Percentiles rank a stretch among this genome's conserved stretches.
phyloP scores from a whole-genome alignment of 2,113 vertebrate species.

The Alosa alosa region DNA sequence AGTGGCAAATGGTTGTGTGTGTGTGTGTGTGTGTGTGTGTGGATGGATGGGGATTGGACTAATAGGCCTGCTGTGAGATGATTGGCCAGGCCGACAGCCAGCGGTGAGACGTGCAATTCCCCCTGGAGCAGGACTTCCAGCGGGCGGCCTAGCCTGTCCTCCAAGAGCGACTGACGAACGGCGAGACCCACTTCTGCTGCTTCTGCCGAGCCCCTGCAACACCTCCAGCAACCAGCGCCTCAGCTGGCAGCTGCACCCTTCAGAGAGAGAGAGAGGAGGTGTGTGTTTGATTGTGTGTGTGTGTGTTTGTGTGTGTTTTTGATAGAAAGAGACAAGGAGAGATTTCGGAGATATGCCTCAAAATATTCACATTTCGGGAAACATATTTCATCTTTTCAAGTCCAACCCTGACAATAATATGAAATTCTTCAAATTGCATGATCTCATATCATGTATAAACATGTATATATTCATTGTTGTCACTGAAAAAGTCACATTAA shows the following conservation, averaged over 20 bases:
- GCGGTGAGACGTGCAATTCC: slow-evolving; percentile 39
- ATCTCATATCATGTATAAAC: background rate
- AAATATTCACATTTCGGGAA: too few relatives aligned
- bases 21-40: slow-evolving; percentile 12
- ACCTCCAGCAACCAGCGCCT: slow-evolving; percentile 41
- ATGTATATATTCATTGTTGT: slow-evolving; percentile 45
- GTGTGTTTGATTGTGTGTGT: too few relatives aligned
- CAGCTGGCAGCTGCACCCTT: slow-evolving; percentile 34
- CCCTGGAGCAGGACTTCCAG: slow-evolving; percentile 40
- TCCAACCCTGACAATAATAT: background rate
- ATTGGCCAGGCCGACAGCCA: background rate
- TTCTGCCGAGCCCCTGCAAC: slow-evolving; percentile 43
- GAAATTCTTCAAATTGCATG: background rate
- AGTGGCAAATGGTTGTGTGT: slow-evolving; percentile 37
- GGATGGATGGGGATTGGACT: background rate
- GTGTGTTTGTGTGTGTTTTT: too few relatives aligned
- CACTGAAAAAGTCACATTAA: background rate
- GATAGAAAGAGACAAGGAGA: slow-evolving; percentile 18
- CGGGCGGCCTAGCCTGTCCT: slow-evolving; percentile 24
- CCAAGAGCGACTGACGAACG: slow-evolving; percentile 26
- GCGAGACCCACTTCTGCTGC: background rate
- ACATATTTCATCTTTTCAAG: background rate
- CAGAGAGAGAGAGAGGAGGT: background rate
- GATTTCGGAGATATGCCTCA: background rate
- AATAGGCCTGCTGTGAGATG: background rate